Conservation (phyloP, 2,113 vertebrate genomes). For the Oryzias curvinotus region DNA sequence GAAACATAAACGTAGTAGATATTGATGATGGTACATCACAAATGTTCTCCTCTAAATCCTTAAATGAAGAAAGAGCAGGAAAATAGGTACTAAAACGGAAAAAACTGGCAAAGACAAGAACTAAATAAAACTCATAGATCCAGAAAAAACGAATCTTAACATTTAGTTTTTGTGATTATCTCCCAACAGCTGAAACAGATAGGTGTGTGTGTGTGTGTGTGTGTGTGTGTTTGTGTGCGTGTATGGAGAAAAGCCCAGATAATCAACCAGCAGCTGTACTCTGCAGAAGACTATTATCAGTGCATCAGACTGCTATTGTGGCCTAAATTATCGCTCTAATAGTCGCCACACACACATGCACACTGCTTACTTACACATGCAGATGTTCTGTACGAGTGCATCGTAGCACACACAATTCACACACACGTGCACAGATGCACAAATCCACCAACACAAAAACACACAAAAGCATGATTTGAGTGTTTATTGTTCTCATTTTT, state of each 20-base stretch:
- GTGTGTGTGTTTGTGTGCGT: slow-evolving; percentile 21
- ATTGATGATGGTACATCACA: too few relatives aligned
- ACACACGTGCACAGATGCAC: slow-evolving; percentile 13
- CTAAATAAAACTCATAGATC: too few relatives aligned
- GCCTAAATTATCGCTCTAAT: slow-evolving; percentile 71
- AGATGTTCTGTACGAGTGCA: slow-evolving; percentile 35
- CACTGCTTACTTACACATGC: slow-evolving; percentile 30
- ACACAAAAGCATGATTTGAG: slow-evolving; percentile 59
- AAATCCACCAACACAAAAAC: slow-evolving; percentile 31
- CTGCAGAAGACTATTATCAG: slow-evolving; percentile 68
- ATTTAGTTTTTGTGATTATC: slow-evolving; percentile 15
- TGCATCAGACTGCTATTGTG: slow-evolving; percentile 70
- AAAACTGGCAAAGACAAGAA: too few relatives aligned
- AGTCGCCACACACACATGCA: slow-evolving; percentile 45
- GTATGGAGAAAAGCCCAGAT: slow-evolving; percentile 58
- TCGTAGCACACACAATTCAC: slow-evolving; percentile 15
- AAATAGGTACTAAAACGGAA: too few relatives aligned
- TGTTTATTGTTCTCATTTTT: slow-evolving; percentile 76
- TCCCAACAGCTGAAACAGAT: slow-evolving; percentile 28
- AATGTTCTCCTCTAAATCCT: too few relatives aligned
- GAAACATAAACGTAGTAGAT: too few relatives aligned
- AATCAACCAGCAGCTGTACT: slow-evolving; percentile 69
- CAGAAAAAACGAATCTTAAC: neutral
- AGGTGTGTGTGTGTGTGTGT: slow-evolving; percentile 36
- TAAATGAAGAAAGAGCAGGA: too few relatives aligned